phyloP scores from a whole-genome alignment of 2,797 vertebrate species.

The Hyperoplus immaculatus region DNA sequence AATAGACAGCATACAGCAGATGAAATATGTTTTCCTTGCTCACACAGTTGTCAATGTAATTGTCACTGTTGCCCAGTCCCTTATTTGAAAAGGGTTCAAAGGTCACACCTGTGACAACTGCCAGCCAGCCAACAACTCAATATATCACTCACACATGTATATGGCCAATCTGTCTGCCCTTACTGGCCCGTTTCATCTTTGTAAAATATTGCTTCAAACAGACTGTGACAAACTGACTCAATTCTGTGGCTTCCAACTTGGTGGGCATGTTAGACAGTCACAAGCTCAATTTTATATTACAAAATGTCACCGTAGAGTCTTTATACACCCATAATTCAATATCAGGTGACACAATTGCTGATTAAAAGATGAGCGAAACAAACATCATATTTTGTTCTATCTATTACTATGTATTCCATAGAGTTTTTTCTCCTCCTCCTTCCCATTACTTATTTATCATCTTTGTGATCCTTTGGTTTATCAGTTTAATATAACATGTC shows the following conservation, averaged over 20 bases:
- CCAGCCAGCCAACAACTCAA: constrained; percentile 38
- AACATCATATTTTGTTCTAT: constrained; percentile 41
- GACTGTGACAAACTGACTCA: constrained; percentile 62
- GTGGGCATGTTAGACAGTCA: constrained; percentile 36
- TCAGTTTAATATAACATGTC: constrained; percentile 6
- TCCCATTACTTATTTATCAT: constrained; percentile 2
- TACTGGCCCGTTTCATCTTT: constrained; percentile 43
- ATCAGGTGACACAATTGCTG: constrained; percentile 41
- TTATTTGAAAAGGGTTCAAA: constrained; percentile 44
- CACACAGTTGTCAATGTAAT: constrained; percentile 15
- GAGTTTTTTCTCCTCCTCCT: constrained; percentile 1
- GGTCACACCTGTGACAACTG: constrained; percentile 59
- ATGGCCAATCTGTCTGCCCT: constrained; percentile 39
- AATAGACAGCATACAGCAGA: constrained; percentile 7
- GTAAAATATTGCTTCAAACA: constrained; percentile 59
- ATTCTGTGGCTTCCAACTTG: constrained; percentile 44
- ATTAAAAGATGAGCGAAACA: constrained; percentile 54
- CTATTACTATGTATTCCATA: constrained; percentile 33
- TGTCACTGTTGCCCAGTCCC: neutral
- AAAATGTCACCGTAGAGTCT: constrained; percentile 51
- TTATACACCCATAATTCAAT: constrained; percentile 38
- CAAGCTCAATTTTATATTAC: constrained; percentile 55
- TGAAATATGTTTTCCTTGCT: constrained; percentile 17
- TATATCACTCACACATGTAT: constrained; percentile 32
- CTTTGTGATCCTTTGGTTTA: neutral